phyloP scores from a whole-genome alignment of 1,140 invertebrate genomes.

The Eumaeus atala region DNA sequence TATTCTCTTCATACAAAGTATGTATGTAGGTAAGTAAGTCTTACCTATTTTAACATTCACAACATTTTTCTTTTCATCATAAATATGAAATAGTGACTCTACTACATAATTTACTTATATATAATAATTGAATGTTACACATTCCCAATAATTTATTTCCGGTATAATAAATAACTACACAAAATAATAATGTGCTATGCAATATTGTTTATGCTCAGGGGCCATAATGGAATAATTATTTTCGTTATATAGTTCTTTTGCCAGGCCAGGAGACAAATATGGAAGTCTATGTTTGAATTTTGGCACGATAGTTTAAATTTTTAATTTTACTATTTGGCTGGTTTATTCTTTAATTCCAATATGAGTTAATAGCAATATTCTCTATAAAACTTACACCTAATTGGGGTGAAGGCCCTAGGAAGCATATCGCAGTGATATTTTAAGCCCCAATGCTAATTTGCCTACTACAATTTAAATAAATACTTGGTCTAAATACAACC shows the following conservation, averaged over 20 bases:
- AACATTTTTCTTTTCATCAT: no score
- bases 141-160: no score
- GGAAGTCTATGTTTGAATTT: neutral
- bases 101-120: no score
- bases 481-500: conserved; percentile 54
- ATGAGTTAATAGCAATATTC: no score
- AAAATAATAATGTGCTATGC: no score
- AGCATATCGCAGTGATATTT: conserved; percentile 9
- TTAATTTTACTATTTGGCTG: conserved; percentile 12
- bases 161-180: no score
- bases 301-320: conserved; percentile 12
- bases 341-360: conserved; percentile 16
- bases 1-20: no score
- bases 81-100: no score
- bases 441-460: conserved; percentile 27
- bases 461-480: conserved; percentile 47
- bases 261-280: conserved; percentile 41
- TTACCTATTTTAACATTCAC: no score
- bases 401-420: neutral
- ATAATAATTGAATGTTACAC: no score
- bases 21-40: no score
- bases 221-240: conserved; percentile 22
- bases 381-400: conserved; percentile 5
- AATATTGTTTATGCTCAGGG: neutral
- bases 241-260: conserved; percentile 36